Conservation (phyloP, 1,140 invertebrate species). For the Drosophila saltans region DNA sequence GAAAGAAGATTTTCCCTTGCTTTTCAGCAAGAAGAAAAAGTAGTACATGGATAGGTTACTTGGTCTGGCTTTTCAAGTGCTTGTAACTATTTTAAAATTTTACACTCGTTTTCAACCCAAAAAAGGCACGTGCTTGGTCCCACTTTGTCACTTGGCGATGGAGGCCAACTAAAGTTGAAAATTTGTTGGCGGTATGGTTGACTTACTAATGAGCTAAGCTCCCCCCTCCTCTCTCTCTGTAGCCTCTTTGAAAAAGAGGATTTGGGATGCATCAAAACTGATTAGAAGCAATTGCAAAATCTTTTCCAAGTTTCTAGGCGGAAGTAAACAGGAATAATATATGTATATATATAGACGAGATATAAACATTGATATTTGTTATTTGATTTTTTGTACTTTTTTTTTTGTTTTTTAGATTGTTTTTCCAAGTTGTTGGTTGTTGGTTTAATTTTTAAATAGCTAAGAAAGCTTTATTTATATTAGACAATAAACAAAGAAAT, state of each 20-base stretch:
- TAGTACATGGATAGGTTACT: slow-evolving; percentile 9
- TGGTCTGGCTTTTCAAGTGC: slow-evolving; percentile 33
- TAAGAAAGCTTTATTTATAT: too few relatives aligned
- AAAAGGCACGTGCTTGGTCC: slow-evolving; percentile 50
- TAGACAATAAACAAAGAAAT: too few relatives aligned
- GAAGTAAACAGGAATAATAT: too few relatives aligned
- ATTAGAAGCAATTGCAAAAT: slow-evolving; percentile 8
- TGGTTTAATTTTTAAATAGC: too few relatives aligned
- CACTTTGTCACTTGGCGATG: slow-evolving; percentile 15
- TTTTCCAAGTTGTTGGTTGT: too few relatives aligned
- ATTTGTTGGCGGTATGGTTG: slow-evolving; percentile 60
- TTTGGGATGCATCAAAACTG: slow-evolving; percentile 29
- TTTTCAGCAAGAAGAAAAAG: slow-evolving; percentile 23
- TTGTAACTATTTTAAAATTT: slow-evolving; percentile 66
- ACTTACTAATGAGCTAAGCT: slow-evolving; percentile 67
- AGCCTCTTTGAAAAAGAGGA: slow-evolving; percentile 29
- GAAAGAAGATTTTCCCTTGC: not conserved
- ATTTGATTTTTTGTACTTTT: too few relatives aligned
- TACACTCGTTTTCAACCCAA: slow-evolving; percentile 54
- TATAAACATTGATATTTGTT: too few relatives aligned
- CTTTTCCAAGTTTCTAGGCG: not conserved
- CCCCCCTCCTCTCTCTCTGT: not conserved
- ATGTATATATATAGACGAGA: too few relatives aligned
- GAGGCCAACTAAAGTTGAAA: slow-evolving; percentile 50
- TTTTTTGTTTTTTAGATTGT: too few relatives aligned